Evolutionary conservation across 2,888 invertebrate species (phyloP).

Genomic region (Chorisops tibialis): DNA sequence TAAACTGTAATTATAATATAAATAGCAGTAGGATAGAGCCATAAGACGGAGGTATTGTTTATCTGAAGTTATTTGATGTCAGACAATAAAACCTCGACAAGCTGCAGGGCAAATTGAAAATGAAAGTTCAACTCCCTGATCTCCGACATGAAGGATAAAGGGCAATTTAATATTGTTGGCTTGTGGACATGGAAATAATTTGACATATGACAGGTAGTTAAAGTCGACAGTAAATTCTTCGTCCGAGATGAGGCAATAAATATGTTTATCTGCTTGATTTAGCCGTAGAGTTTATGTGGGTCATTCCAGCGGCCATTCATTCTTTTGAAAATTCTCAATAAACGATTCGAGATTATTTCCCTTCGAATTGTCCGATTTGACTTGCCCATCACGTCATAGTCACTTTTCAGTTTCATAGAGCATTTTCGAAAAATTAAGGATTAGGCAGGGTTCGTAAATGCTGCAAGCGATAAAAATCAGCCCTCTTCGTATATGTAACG

Average conservation of each 20-base stretch:
- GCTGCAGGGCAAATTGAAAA: slow-evolving; percentile 14
- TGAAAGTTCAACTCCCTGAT: too few relatives aligned
- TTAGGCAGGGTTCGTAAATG: slow-evolving; percentile 25
- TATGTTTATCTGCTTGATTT: neutral
- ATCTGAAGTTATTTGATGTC: neutral
- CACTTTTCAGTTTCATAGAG: slow-evolving; percentile 5
- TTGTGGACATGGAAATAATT: slow-evolving; percentile 19
- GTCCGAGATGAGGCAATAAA: neutral
- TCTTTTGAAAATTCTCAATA: neutral
- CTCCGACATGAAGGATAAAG: neutral
- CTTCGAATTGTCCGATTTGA: slow-evolving; percentile 6
- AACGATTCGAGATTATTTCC: slow-evolving; percentile 9
- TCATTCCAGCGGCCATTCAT: slow-evolving; percentile 13
- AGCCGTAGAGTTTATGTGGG: slow-evolving; percentile 16
- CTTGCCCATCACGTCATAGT: slow-evolving; percentile 24
- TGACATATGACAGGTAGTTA: slow-evolving; percentile 27
- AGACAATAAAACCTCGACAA: slow-evolving; percentile 1
- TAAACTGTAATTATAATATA: slow-evolving; percentile 28
- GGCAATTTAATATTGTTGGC: slow-evolving; percentile 13
- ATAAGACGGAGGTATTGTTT: neutral
- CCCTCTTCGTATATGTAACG: neutral
- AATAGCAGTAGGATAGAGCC: slow-evolving; percentile 1
- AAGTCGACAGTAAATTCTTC: neutral
- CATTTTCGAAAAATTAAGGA: slow-evolving; percentile 21
- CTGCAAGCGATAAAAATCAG: slow-evolving; percentile 25